Percentiles rank a stretch among this genome's conserved stretches.
These are phyloP conservation scores for Hirtodrosophila alboralis DNA, from an alignment of 2,888 invertebrate species.

Conservation along the genomic window DNA sequence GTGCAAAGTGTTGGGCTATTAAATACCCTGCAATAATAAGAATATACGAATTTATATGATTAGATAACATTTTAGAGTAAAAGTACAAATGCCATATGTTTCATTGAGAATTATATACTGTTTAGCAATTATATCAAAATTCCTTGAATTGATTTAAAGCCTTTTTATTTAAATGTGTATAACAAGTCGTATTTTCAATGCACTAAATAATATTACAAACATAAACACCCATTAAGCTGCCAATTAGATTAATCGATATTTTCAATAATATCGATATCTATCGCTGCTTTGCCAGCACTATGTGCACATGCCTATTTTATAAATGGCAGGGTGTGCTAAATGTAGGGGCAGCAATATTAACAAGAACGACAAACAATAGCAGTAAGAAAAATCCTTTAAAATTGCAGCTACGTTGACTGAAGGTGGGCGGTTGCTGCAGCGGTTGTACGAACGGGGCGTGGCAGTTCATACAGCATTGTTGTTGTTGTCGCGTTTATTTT, in stretches of 20 bases:
- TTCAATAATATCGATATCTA: too few relatives aligned
- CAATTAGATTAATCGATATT: too few relatives aligned
- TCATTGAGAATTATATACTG: too few relatives aligned
- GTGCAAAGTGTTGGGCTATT: not conserved
- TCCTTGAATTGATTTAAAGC: too few relatives aligned
- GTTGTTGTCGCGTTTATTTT: slow-evolving; percentile 26
- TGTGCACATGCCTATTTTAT: not conserved
- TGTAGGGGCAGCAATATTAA: slow-evolving; percentile 13
- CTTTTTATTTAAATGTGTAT: too few relatives aligned
- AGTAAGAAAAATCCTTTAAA: slow-evolving; percentile 56
- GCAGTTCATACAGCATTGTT: slow-evolving; percentile 24
- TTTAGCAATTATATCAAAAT: too few relatives aligned
- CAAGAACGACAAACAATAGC: slow-evolving; percentile 27
- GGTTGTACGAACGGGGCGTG: slow-evolving; percentile 39
- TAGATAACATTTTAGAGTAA: too few relatives aligned
- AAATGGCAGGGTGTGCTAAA: slow-evolving; percentile 11
- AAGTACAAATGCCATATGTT: too few relatives aligned
- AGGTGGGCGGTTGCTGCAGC: slow-evolving; percentile 52
- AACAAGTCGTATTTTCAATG: too few relatives aligned
- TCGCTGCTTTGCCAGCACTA: not conserved
- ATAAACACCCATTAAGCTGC: too few relatives aligned
- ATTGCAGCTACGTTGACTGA: slow-evolving; percentile 42
- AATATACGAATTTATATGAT: not conserved
- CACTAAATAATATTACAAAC: too few relatives aligned
- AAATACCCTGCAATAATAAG: slow-evolving; percentile 21